phyloP scores from a whole-genome alignment of 1,140 invertebrate species.

The Trichonephila inaurata region DNA sequence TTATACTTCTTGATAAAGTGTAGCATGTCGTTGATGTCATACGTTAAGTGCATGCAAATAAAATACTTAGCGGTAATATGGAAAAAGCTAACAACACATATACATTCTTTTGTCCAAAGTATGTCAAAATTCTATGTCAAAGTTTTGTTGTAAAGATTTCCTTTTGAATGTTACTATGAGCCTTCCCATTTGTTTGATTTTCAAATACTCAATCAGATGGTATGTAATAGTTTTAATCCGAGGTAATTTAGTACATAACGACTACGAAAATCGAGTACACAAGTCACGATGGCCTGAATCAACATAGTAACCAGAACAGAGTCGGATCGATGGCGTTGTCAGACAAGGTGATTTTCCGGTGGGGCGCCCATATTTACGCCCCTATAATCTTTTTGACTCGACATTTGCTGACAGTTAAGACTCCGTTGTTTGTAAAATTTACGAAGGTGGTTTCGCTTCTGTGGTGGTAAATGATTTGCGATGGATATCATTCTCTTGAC shows the following conservation, averaged over 20 bases:
- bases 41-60: too few relatives aligned
- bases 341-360: conserved; percentile 20
- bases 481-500: background rate
- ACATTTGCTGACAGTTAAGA: conserved; percentile 12
- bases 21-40: too few relatives aligned
- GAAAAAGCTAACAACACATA: too few relatives aligned
- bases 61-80: too few relatives aligned
- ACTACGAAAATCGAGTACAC: background rate
- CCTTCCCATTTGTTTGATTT: background rate
- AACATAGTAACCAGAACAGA: background rate
- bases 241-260: background rate
- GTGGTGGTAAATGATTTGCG: background rate
- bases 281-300: background rate
- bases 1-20: too few relatives aligned
- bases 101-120: background rate
- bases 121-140: background rate
- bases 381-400: background rate
- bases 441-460: background rate
- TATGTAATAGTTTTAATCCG: background rate
- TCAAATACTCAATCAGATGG: background rate
- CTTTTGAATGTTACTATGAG: background rate
- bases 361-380: conserved; percentile 11
- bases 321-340: background rate
- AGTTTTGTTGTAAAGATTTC: background rate
- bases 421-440: background rate